Conservation (phyloP, 2,888 invertebrate genomes). For the Pristionchus entomophagus region DNA sequence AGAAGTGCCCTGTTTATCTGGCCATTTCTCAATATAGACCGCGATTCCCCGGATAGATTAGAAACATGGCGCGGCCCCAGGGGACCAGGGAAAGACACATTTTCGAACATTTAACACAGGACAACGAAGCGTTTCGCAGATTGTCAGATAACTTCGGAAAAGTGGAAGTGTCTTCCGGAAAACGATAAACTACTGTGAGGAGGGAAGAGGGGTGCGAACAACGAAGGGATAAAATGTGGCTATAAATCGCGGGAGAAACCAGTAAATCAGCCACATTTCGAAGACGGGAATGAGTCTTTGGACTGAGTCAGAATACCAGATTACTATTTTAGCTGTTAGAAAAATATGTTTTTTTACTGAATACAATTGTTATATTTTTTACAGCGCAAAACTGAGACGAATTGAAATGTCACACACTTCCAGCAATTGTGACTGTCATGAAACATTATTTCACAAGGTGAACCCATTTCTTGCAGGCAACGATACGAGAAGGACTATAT, state of each 20-base stretch:
- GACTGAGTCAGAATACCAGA: too few species aligned
- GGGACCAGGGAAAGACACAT: neutral
- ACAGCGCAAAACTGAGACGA: too few species aligned
- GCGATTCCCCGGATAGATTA: neutral
- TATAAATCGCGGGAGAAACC: neutral
- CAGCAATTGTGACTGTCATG: too few species aligned
- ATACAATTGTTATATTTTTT: too few species aligned
- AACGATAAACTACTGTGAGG: neutral
- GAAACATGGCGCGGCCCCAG: neutral
- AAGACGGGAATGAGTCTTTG: neutral
- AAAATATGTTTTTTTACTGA: too few species aligned
- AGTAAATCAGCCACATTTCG: constrained; percentile 27
- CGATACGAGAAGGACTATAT: neutral
- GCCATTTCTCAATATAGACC: neutral
- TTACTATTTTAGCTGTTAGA: too few species aligned
- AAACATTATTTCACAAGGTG: too few species aligned
- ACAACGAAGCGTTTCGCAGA: neutral
- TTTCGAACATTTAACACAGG: neutral
- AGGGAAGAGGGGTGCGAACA: neutral
- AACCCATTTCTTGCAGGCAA: too few species aligned
- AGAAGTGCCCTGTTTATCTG: neutral
- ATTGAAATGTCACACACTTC: too few species aligned
- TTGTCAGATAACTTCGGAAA: neutral
- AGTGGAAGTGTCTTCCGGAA: neutral
- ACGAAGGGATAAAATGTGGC: neutral